Evolutionary conservation across 2,888 invertebrate genomes (phyloP), one percentile per base, ranked within the genome.

Genomic region (Auanema sp.): DNA sequence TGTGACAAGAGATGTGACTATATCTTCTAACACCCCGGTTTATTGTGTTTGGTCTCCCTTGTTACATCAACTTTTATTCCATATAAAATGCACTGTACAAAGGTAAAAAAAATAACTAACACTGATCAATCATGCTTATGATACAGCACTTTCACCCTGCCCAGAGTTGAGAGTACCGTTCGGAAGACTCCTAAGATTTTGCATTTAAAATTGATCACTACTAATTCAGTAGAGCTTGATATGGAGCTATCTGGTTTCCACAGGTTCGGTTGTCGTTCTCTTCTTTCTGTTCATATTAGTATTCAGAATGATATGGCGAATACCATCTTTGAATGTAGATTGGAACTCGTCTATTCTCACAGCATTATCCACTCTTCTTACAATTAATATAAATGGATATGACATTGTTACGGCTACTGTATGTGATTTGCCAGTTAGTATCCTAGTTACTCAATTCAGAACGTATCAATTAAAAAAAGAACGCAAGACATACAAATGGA

Each of bases 11-110:
- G 60, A 60, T 24, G 14, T 60, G 14, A 55, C 60, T 3, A 40
- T 62, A 14, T 56, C 56, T 5, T 57, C 62, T 6, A 51, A 62
- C 41, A 43, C 49, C 11, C 51, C 62, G 8, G 56, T 72, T n/a
- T 72, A 56, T 40, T 11, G 69, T 24, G 58, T 66, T 10, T 76
- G 76, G 76, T 72, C 70, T n/a, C 73, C 76, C 1, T 60, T 70
- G 18, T 51, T 76, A 12, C 76, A 76, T 59, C 14, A 67, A 4
- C 60, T 73, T n/a, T 8, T 65, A 2, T 59, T 64, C 12, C 68
- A 73, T 43, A 51, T 66, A 0, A 61, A 41, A 14, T 41, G 62
- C 23, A 60, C 60, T 0, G 18, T 63, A 1, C 58, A 64, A 47
- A 47, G 25, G 62, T 62, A n/a, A n/a, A n/a, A n/a, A n/a, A n/a